phyloP scores from a whole-genome alignment of 2,888 invertebrate species.

The Orthosia incerta region DNA sequence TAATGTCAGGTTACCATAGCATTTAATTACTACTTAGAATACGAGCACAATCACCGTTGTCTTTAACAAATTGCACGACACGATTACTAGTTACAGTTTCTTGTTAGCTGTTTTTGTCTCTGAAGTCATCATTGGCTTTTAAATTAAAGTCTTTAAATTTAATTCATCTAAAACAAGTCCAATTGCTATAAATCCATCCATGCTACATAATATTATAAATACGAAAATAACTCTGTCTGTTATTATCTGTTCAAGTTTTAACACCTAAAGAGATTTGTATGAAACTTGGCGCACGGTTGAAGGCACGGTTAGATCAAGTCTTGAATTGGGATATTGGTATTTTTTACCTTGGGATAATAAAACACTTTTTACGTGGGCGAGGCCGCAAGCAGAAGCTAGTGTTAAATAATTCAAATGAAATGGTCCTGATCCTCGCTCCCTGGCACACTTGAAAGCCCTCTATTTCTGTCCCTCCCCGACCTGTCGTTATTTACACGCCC shows the following conservation, averaged over 20 bases:
- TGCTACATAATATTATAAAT: too few relatives aligned
- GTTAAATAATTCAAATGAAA: constrained; percentile 67
- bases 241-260: too few relatives aligned
- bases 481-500: constrained; percentile 72
- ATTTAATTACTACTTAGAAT: constrained; percentile 1
- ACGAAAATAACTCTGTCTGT: too few relatives aligned
- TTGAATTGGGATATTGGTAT: too few relatives aligned
- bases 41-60: constrained; percentile 17
- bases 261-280: too few relatives aligned
- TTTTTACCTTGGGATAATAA: too few relatives aligned
- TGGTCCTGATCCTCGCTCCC: constrained; percentile 57
- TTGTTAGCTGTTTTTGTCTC: constrained; percentile 6
- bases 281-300: too few relatives aligned
- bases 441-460: constrained; percentile 54
- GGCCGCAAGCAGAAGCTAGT: too few relatives aligned
- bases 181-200: constrained; percentile 48
- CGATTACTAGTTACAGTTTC: constrained; percentile 1
- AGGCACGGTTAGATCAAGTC: too few relatives aligned
- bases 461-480: constrained; percentile 66
- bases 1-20: constrained; percentile 38
- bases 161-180: constrained; percentile 14
- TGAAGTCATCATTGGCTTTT: not conserved
- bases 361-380: too few relatives aligned
- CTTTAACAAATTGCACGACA: constrained; percentile 20
- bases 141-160: constrained; percentile 14